A percentile compares a stretch with the other conserved stretches of the same genome.
Evolutionary conservation across 2,888 invertebrate genomes (phyloP).

Genomic region (Tetragnatha montana): DNA sequence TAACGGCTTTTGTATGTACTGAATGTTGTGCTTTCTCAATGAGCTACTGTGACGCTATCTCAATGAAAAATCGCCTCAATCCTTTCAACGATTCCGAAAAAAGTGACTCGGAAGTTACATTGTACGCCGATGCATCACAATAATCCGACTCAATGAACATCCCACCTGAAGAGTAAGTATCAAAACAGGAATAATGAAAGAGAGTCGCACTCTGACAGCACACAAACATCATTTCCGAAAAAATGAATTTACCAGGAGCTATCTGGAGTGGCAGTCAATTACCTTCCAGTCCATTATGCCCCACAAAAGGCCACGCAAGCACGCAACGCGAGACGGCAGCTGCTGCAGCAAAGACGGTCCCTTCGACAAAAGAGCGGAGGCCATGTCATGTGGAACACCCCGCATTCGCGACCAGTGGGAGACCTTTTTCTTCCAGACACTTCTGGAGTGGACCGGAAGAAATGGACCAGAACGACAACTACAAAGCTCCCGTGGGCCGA

Average conservation of each 20-base stretch:
- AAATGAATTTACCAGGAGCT: not conserved
- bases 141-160: no score
- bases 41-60: no score
- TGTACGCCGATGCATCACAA: no score
- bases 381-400: slow-evolving; percentile 24
- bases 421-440: slow-evolving; percentile 25
- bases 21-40: no score
- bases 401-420: slow-evolving; percentile 48
- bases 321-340: slow-evolving; percentile 34
- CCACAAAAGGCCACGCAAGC: slow-evolving; percentile 33
- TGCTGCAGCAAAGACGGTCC: slow-evolving; percentile 7
- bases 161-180: no score
- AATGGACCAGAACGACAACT: slow-evolving; percentile 62
- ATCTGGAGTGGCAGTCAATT: slow-evolving; percentile 37
- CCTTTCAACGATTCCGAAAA: no score
- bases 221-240: not conserved
- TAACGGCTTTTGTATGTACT: no score
- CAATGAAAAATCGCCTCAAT: no score
- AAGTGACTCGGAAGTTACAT: no score
- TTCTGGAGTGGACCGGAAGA: slow-evolving; percentile 62
- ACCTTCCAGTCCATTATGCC: slow-evolving; percentile 48
- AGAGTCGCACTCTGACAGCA: not conserved
- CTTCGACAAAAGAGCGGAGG: slow-evolving; percentile 6
- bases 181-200: no score
- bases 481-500: slow-evolving; percentile 30